phyloP scores from a whole-genome alignment of 2,888 invertebrate species.

The Hanleya hanleyi region DNA sequence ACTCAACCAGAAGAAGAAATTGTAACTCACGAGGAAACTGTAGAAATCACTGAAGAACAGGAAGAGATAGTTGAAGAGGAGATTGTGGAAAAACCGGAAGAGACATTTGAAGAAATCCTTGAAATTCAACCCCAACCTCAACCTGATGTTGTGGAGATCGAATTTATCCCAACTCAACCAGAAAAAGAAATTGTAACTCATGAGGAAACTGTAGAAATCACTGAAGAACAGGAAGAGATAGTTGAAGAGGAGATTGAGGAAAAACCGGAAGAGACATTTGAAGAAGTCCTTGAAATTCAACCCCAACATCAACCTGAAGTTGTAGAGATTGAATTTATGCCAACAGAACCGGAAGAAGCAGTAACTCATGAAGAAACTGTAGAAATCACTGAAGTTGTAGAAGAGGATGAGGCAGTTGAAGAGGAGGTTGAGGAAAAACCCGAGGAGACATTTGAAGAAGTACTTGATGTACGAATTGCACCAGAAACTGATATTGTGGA shows the following conservation, averaged over 20 bases:
- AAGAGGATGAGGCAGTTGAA: not conserved
- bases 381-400: not conserved
- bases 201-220: slow-evolving; percentile 6
- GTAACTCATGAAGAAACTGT: slow-evolving; percentile 14
- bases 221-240: no score
- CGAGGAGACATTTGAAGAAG: no score
- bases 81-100: slow-evolving; percentile 5
- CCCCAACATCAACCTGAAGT: no score
- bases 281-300: no score
- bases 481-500: slow-evolving; percentile 18
- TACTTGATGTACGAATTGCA: not conserved
- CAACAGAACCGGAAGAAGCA: not conserved
- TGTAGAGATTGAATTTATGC: no score
- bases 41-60: no score
- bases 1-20: slow-evolving; percentile 10
- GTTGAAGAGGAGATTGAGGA: no score
- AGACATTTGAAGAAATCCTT: slow-evolving; percentile 12
- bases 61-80: slow-evolving; percentile 25
- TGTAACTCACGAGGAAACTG: no score
- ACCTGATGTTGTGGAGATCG: not conserved
- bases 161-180: not conserved
- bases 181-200: not conserved
- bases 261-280: no score
- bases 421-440: not conserved
- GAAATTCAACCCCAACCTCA: slow-evolving; percentile 18